Base-by-base conservation (phyloP, 2,888 invertebrate species). In the Eremobia ochroleuca region DNA sequence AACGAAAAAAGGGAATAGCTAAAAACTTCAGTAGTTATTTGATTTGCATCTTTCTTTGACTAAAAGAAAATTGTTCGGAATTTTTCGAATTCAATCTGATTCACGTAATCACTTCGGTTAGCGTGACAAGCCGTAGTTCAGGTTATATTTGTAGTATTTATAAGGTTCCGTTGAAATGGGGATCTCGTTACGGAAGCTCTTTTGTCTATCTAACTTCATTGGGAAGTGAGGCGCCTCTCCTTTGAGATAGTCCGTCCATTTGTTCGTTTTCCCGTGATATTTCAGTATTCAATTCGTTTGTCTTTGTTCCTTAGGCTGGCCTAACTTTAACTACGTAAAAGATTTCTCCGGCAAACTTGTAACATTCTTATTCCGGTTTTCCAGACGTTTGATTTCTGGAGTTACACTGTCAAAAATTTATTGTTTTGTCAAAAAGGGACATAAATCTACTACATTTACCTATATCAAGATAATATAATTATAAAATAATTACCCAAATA, bases 71-170 rank as follows among this genome's bases (percentile, higher is more conserved):
- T 76, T 58, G 37, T 73, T 71, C 52, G 55, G 59, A 31, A 59
- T 74, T 82, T 74, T 76, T 79, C 25, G n/a, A 62, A 49, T 58
- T 69, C 40, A 67, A 76, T 79, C 62, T 62, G 28, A 61, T 66
- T 77, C 72, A 28, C 34, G 46, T 68, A 80, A 80, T 80, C 66
- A 73, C 46, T 65, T 55, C 21, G 21, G 76, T 59, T 85, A 81
- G 88, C 90, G 87, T 91, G 91, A 86, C 85, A 80, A 88, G 76
- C 73, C 59, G 79, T 75, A 87, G 86, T 91, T 85, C 52, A 72
- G 55, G 46, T 31, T 59, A 71, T 83, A 77, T 81, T 87, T 83
- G 73, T 84, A 82, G 80, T 78, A 84, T 80, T 83, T 80, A 83
- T 73, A 81, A 77, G 76, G 80, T 85, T 89, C 68, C 68, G 71